Evolutionary conservation across 2,113 vertebrate genomes (phyloP).

Genomic region (Chloropsis hardwickii): DNA sequence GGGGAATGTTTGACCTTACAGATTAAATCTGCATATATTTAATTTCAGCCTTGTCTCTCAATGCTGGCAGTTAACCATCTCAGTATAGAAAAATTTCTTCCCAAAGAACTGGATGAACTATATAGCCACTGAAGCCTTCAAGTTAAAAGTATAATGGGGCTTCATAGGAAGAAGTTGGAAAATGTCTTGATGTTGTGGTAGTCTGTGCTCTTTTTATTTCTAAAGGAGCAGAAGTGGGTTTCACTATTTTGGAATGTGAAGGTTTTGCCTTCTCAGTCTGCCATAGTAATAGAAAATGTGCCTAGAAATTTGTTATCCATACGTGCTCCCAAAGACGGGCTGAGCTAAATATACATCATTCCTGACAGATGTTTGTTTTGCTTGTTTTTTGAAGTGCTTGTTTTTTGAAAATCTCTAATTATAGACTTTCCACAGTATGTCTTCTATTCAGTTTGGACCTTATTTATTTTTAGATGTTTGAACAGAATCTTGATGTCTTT

Average conservation of each 20-base stretch:
- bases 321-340: not conserved
- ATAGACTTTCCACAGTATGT: not conserved
- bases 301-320: not conserved
- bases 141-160: not conserved
- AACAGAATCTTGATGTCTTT: not conserved
- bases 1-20: not conserved
- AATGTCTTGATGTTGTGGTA: not conserved
- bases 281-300: not conserved
- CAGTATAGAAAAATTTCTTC: not conserved
- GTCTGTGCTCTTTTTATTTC: not conserved
- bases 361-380: slow-evolving; percentile 33
- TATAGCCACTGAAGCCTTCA: not conserved
- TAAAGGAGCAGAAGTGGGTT: not conserved
- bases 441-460: not conserved
- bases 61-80: not conserved
- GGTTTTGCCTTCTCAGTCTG: not conserved
- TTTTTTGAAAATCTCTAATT: slow-evolving; percentile 18
- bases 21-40: not conserved
- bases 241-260: not conserved
- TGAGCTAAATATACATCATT: not conserved
- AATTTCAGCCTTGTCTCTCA: not conserved
- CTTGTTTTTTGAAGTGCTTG: not conserved
- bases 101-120: not conserved
- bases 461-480: not conserved
- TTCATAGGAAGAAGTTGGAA: not conserved